Evolutionary conservation across 1,140 invertebrate species (phyloP).

Genomic region (Platorchestia sp.): DNA sequence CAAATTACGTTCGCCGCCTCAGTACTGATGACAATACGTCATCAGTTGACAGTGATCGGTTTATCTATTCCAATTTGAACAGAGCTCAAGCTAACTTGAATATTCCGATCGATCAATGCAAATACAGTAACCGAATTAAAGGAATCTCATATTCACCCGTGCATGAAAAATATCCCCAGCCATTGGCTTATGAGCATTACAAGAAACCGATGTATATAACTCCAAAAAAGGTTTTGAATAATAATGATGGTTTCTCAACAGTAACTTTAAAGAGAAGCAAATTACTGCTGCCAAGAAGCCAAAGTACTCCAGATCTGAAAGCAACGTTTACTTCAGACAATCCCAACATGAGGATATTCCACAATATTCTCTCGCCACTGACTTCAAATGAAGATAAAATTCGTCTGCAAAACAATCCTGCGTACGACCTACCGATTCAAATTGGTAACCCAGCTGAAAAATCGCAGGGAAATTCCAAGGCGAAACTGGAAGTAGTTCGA

Average conservation of each 20-base stretch:
- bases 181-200: neutral
- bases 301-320: neutral
- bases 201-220: neutral
- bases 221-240: constrained; percentile 2
- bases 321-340: neutral
- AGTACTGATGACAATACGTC: constrained; percentile 24
- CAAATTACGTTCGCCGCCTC: neutral
- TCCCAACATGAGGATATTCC: neutral
- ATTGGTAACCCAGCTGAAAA: neutral
- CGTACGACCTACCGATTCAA: neutral
- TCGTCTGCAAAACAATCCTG: constrained; percentile 9
- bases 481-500: constrained; percentile 12
- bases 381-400: constrained; percentile 18
- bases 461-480: neutral
- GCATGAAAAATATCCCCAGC: neutral
- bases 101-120: constrained; percentile 22
- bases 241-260: neutral
- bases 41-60: neutral
- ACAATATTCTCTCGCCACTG: neutral
- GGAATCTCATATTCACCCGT: constrained; percentile 1
- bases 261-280: neutral
- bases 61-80: constrained; percentile 21
- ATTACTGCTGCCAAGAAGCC: neutral
- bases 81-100: constrained; percentile 11
- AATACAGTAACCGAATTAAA: constrained; percentile 31